phyloP scores from a whole-genome alignment of 2,888 invertebrate species.

The Drepanosiphum platanoidis region DNA sequence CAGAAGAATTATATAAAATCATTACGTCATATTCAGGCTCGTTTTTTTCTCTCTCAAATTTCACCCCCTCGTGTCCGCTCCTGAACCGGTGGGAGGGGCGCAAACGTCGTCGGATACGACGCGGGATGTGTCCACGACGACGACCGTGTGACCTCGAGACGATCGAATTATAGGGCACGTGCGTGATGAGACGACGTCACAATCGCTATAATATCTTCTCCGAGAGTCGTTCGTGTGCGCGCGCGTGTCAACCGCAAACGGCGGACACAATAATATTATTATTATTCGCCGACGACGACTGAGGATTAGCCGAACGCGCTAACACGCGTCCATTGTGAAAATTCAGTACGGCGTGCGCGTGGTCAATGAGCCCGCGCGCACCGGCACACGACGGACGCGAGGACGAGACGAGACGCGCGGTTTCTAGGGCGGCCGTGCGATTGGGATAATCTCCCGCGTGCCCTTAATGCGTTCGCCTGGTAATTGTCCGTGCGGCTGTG shows the following conservation, averaged over 20 bases:
- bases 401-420: background rate
- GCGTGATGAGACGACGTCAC: background rate
- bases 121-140: no score
- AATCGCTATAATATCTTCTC: no score
- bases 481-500: slow-evolving; percentile 35
- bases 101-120: no score
- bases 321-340: slow-evolving; percentile 5
- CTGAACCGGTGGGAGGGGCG: no score
- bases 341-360: background rate
- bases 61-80: no score
- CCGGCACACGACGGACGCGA: no score
- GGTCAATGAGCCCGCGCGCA: background rate
- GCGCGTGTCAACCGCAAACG: background rate
- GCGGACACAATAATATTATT: background rate
- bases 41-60: no score
- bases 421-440: slow-evolving; percentile 33
- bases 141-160: no score
- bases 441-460: slow-evolving; percentile 44
- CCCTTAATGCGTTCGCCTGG: slow-evolving; percentile 24
- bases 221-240: background rate
- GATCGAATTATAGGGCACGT: no score
- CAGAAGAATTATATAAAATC: no score
- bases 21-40: no score
- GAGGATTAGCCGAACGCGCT: slow-evolving; percentile 17
- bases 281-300: no score